Evolutionary conservation across 2,113 vertebrate species (phyloP), one percentile per base, ranked within the genome.

Genomic region (Clarias gariepinus): DNA sequence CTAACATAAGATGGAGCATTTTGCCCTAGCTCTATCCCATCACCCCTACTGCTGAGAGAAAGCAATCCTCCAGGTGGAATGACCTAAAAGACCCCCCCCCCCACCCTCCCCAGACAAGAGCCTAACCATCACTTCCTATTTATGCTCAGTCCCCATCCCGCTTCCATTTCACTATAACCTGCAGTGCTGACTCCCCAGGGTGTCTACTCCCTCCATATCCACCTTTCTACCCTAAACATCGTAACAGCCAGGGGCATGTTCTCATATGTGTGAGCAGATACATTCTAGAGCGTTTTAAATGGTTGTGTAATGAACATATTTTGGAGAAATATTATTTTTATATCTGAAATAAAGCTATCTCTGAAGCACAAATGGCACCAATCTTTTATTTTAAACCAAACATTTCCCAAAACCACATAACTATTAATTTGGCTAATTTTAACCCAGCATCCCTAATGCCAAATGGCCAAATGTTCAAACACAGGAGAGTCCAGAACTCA

Each of bases 11-110:
- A 61, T 41, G 30, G n/a, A 60, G 81, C 78, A 69, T n/a, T 78
- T 86, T 85, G 33, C 60, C 63, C 41, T 74, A 79, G 68, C 63
- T 63, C 60, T 36, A 83, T n/a, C 33, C 63, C 82, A 41, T 15
- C n/a, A 77, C 63, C 30, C 23, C 52, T 69, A 68, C 69, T 84
- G 79, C 82, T 76, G 83, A 53, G 78, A 90, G 73, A 88, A 86
- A 87, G 36, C 85, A 84, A 88, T 87, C 85, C 79, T 90, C 68
- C 63, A 47, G 81, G 80, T 86, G 57, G 89, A 89, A 89, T 87
- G 86, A 71, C 85, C 87, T 83, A 77, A n/a, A n/a, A n/a, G n/a
- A n/a, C n/a, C 33, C 33, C 33, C 33, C 83, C 83, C 86, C 73
- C 74, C 57, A 1, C 33, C 3, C 33, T 77, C 85, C 86, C 73